phyloP scores from a whole-genome alignment of 2,113 vertebrate genomes.

The Centropus bengalensis region DNA sequence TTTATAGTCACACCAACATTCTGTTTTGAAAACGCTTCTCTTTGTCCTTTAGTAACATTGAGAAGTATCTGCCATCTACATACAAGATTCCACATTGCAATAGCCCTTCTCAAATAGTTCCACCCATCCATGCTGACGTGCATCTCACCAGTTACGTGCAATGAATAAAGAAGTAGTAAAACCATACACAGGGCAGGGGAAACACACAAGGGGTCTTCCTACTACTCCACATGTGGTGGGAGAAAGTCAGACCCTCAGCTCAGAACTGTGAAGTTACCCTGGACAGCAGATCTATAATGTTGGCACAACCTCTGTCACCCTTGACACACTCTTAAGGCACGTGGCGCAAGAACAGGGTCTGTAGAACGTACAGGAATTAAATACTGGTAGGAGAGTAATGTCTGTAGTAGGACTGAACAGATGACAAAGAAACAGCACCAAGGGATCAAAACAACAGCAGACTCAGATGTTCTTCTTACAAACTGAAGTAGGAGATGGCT shows the following conservation, averaged over 20 bases:
- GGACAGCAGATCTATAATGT: neutral
- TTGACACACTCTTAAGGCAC: neutral
- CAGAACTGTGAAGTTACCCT: neutral
- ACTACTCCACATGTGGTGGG: accelerated
- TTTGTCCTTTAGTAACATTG: neutral
- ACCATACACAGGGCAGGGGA: neutral
- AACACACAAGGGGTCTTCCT: neutral
- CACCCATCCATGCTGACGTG: accelerated
- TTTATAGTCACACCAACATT: neutral
- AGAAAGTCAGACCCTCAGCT: neutral
- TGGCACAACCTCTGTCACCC: neutral
- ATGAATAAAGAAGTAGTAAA: neutral
- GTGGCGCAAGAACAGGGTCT: neutral
- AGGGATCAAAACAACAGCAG: neutral
- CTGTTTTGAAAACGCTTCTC: neutral
- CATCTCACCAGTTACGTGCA: neutral
- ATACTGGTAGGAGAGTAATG: neutral
- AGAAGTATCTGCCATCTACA: neutral
- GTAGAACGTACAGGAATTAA: neutral
- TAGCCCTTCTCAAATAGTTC: neutral
- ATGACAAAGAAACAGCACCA: neutral
- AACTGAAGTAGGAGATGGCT: neutral
- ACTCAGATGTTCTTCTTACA: neutral
- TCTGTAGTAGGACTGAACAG: neutral
- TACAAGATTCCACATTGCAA: neutral